These are phyloP conservation scores for Pseudococcus jackbeardsleyi DNA, from an alignment of 2,888 invertebrate genomes.

Conservation along the genomic window DNA sequence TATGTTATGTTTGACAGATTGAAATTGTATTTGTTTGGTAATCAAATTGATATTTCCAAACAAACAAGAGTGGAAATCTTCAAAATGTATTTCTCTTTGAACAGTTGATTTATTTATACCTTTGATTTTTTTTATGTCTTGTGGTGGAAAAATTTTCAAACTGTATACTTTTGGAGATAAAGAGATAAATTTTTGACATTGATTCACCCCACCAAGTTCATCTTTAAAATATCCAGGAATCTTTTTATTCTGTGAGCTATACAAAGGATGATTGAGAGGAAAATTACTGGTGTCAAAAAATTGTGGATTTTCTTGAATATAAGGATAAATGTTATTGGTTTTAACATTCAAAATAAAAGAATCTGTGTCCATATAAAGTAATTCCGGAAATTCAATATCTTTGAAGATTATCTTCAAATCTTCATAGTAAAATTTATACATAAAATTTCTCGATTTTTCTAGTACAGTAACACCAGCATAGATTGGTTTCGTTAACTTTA, in stretches of 20 bases:
- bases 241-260: neutral
- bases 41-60: no score
- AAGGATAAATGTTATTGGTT: neutral
- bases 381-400: neutral
- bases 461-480: neutral
- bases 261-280: neutral
- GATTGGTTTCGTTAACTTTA: neutral
- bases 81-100: no score
- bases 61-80: no score
- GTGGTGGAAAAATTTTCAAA: neutral
- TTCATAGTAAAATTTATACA: neutral
- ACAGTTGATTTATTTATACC: neutral
- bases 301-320: neutral
- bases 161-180: neutral
- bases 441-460: neutral
- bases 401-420: neutral
- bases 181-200: slow-evolving; percentile 1
- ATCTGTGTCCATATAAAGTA: no score
- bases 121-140: neutral
- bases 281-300: neutral
- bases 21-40: no score
- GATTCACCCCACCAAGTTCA: neutral
- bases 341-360: neutral
- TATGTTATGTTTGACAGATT: no score
- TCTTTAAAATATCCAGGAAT: neutral